Conservation (phyloP, 2,797 vertebrate genomes). For the Varecia variegata region DNA sequence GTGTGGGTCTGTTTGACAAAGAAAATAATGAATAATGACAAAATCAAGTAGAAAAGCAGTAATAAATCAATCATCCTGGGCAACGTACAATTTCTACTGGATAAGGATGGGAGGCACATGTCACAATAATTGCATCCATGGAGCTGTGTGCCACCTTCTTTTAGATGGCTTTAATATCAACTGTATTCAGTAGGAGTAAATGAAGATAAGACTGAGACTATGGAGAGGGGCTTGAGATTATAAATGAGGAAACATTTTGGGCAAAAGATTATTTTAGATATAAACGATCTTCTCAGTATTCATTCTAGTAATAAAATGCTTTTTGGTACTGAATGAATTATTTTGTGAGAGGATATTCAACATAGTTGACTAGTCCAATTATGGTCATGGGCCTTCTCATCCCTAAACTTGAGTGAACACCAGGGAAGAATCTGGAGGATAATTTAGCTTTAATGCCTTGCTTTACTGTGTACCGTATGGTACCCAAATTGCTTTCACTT, state of each 20-base stretch:
- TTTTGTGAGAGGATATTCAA: not conserved
- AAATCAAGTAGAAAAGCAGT: constrained; percentile 50
- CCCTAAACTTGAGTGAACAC: not conserved
- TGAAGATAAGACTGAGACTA: constrained; percentile 1
- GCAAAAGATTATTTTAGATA: not conserved
- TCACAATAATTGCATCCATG: constrained; percentile 54
- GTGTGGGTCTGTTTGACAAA: constrained; percentile 90
- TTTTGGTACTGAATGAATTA: not conserved
- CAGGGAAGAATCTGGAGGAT: not conserved
- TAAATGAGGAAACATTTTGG: not conserved
- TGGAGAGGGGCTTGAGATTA: not conserved
- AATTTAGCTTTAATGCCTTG: not conserved
- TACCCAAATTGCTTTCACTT: not conserved
- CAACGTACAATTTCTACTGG: constrained; percentile 62
- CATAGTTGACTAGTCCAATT: not conserved
- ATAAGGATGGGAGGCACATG: not conserved
- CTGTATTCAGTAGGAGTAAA: not conserved
- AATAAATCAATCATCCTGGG: constrained; percentile 55
- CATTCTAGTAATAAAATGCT: not conserved
- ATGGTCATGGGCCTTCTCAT: not conserved
- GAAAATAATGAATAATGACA: constrained; percentile 74
- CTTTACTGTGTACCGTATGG: not conserved
- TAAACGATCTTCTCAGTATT: not conserved
- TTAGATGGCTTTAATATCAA: not conserved
- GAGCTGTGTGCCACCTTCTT: not conserved